Evolutionary conservation across 2,113 vertebrate species (phyloP), one percentile per base, ranked within the genome.

Genomic region (Podarcis muralis): DNA sequence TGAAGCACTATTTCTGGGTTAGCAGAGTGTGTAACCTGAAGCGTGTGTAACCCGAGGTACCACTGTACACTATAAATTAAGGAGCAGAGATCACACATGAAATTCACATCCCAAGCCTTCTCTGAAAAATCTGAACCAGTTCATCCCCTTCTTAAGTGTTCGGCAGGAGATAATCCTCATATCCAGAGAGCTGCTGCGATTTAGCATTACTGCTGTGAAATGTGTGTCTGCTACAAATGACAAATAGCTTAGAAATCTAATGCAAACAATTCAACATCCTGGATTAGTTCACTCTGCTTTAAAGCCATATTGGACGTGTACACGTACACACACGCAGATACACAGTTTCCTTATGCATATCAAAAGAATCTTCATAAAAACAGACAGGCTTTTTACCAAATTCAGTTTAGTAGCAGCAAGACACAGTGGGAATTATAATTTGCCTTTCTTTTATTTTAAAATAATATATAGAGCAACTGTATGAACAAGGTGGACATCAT

Each of bases 321-420:
- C 11, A 65, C 16, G 20, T 35, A 6, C 23, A 15, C 40, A 25
- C 62, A 66, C 5, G 8, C 5, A 37, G 11, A 30, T n/a, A 79
- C 90, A 27, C 35, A 5, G n/a, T 66, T 57, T 84, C 5, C 80
- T 75, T 72, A 40, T 77, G 23, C 30, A 18, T 83, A 83, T 72
- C 18, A 35, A 91, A 88, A 57, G 2, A 1, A 3, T 0, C 81
- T 85, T 53, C 11, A 53, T 53, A 53, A 53, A 12, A 53, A 20
- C 37, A 16, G 6, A 76, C 43, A 86, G 43, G 11, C 0, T 40
- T 80, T 37, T 88, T 90, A 16, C 40, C 4, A 27, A 15, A 80
- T 79, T 92, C 79, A 89, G 71, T 71, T 94, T 93, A 85, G 84
- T 30, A 83, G 13, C 2, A 66, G 87, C 32, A n/a, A 22, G 89